Percentiles rank a stretch among this genome's conserved stretches.
phyloP scores from a whole-genome alignment of 2,797 vertebrate species.

The Uromys caudimaculatus region DNA sequence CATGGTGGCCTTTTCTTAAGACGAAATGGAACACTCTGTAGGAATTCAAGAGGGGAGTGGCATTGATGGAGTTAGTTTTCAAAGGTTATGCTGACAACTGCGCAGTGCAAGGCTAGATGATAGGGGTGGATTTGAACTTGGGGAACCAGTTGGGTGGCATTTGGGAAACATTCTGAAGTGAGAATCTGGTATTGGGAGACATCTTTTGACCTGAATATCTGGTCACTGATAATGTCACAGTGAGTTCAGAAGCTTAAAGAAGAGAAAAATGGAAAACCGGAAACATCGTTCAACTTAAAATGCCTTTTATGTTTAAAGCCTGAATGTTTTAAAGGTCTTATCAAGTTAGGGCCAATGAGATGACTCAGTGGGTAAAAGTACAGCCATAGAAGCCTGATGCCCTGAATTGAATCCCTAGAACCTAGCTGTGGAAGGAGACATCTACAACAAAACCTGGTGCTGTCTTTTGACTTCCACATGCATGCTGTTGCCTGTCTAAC shows the following conservation, averaged over 20 bases:
- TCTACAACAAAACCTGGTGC: too few relatives aligned
- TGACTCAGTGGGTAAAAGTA: background rate
- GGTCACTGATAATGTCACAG: background rate
- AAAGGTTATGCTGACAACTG: background rate
- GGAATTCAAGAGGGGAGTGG: background rate
- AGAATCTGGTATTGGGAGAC: background rate
- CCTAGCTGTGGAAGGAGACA: background rate
- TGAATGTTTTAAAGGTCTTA: background rate
- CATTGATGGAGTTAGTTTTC: background rate
- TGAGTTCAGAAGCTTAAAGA: background rate
- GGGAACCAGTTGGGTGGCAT: background rate
- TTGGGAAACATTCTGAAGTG: background rate
- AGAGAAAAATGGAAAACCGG: background rate
- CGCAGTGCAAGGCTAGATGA: background rate
- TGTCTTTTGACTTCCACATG: background rate
- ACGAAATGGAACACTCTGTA: background rate
- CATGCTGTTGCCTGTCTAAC: background rate
- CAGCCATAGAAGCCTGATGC: background rate
- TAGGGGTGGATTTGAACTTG: too few relatives aligned
- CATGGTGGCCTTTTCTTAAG: background rate
- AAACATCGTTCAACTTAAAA: background rate
- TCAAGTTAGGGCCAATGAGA: background rate
- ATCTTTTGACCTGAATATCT: background rate
- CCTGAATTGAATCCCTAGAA: background rate
- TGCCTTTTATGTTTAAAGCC: background rate